Percentiles rank a stretch among this genome's conserved stretches.
Evolutionary conservation across 2,888 invertebrate genomes (phyloP).

Genomic region (Sinopyrophorus schimmeli): DNA sequence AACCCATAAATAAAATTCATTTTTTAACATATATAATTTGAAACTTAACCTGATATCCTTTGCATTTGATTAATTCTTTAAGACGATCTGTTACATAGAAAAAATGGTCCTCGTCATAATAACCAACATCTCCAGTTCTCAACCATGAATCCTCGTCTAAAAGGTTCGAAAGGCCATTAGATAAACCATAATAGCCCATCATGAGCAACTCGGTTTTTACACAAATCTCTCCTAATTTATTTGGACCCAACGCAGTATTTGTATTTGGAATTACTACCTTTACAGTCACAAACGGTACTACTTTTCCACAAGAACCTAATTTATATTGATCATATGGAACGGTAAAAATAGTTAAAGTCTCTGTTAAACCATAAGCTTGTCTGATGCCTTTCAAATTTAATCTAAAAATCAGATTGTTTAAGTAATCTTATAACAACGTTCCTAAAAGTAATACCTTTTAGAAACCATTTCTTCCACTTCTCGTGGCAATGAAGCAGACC

Average conservation of each 20-base stretch:
- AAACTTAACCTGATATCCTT: conserved; percentile 79
- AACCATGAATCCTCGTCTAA: conserved; percentile 76
- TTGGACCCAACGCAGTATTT: conserved; percentile 58
- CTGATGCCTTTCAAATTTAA: conserved; percentile 41
- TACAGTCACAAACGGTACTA: conserved; percentile 64
- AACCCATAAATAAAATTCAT: no score
- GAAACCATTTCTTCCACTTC: conserved; percentile 63
- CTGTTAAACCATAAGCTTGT: conserved; percentile 76
- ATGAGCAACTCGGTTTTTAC: conserved; percentile 66
- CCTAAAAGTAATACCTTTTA: no score
- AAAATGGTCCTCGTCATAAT: conserved; percentile 72
- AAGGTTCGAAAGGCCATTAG: conserved; percentile 63
- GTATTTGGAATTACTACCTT: conserved; percentile 66
- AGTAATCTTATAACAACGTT: no score
- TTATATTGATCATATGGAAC: conserved; percentile 55
- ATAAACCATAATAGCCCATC: conserved; percentile 75
- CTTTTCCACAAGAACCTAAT: conserved; percentile 64
- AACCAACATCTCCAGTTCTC: conserved; percentile 78
- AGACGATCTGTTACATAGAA: conserved; percentile 81
- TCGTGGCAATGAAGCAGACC: conserved; percentile 75
- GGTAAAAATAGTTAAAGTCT: conserved; percentile 60
- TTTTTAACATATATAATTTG: no score
- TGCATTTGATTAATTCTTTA: conserved; percentile 87
- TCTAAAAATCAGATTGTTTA: no score
- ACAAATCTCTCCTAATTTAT: conserved; percentile 76